Conservation (phyloP, 2,113 vertebrate species). For the Eulemur macaco region DNA sequence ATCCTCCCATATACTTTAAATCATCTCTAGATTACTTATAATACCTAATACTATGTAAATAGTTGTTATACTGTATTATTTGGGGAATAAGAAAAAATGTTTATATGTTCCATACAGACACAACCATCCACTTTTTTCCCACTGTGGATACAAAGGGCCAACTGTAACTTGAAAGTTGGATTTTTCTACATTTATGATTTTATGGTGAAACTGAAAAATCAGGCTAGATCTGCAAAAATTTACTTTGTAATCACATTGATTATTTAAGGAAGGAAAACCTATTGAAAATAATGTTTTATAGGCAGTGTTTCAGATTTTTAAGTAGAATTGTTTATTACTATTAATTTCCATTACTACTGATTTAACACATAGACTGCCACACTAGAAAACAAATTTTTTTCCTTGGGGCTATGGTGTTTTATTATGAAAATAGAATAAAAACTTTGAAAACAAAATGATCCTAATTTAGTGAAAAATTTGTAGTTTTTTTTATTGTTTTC, state of each 20-base stretch:
- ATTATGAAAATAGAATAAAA: no score
- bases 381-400: no score
- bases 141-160: no score
- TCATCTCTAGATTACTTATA: neutral
- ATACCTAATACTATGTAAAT: no score
- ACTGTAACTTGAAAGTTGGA: neutral
- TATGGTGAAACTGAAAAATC: neutral
- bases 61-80: no score
- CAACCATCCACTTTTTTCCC: no score
- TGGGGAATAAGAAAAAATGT: no score
- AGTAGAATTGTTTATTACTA: neutral
- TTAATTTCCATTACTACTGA: neutral
- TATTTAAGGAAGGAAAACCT: neutral
- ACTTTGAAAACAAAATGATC: no score
- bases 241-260: neutral
- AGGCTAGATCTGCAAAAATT: neutral
- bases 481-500: no score
- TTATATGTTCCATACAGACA: no score
- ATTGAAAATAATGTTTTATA: neutral
- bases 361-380: neutral
- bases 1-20: neutral
- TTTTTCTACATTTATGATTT: neutral
- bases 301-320: constrained; percentile 19
- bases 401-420: no score
- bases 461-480: no score